A percentile compares a stretch with the other conserved stretches of the same genome.
These are phyloP conservation scores for Poeciliopsis gracilis DNA, from an alignment of 2,797 vertebrate species.

Conservation along the genomic window DNA sequence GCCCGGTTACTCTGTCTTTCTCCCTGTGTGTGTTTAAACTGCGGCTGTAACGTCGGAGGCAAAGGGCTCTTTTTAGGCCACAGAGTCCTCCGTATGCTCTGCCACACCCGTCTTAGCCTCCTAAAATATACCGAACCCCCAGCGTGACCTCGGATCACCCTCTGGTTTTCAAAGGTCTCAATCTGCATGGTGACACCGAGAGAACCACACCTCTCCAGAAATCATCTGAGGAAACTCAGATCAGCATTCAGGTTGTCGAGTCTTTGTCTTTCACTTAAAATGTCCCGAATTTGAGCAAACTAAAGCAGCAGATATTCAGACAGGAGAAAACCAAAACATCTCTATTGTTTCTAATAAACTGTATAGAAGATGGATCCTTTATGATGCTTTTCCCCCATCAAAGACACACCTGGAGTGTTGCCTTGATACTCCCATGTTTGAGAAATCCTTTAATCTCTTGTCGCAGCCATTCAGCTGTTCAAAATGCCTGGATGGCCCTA, in stretches of 20 bases:
- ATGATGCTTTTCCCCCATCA: too few species aligned
- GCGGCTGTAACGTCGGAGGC: not conserved
- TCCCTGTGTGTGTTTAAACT: constrained; percentile 5
- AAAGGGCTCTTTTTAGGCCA: constrained; percentile 7
- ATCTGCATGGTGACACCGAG: constrained; percentile 11
- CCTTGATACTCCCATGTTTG: too few species aligned
- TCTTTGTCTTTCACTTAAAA: not conserved
- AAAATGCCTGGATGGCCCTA: too few species aligned
- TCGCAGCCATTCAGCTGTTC: too few species aligned
- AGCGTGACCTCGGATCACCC: constrained; percentile 16
- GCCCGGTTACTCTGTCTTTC: not conserved
- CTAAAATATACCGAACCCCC: constrained; percentile 40
- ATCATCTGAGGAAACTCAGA: constrained; percentile 9
- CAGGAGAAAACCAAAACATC: not conserved
- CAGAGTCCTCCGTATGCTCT: constrained; percentile 16
- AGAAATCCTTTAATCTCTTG: too few species aligned
- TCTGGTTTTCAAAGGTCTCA: constrained; percentile 17
- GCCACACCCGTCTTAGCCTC: constrained; percentile 38
- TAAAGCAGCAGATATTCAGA: not conserved
- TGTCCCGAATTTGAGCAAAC: not conserved
- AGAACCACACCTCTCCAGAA: not conserved
- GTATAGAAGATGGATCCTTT: not conserved
- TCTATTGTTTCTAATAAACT: not conserved
- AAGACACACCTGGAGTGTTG: too few species aligned
- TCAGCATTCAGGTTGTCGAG: not conserved